A percentile compares a stretch with the other conserved stretches of the same genome.
phyloP scores from a whole-genome alignment of 2,888 invertebrate species.

The Lampropteryx suffumata region DNA sequence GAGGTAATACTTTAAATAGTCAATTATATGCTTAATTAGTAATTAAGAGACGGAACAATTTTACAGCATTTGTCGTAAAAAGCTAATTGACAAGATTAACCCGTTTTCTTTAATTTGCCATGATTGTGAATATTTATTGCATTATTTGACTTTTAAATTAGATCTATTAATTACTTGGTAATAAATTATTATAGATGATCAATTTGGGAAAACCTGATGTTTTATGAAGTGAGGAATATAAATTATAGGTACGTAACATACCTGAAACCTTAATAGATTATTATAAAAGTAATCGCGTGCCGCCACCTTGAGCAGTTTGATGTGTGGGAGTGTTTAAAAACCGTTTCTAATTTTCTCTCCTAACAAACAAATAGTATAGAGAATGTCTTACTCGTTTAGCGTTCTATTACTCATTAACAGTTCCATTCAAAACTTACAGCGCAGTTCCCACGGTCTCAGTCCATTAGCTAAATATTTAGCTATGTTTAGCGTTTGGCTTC shows the following conservation, averaged over 20 bases:
- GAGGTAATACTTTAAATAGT: conserved; percentile 22
- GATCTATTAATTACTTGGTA: conserved; percentile 28
- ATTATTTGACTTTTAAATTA: conserved; percentile 35
- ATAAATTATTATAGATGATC: conserved; percentile 10
- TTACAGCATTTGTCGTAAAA: conserved; percentile 34
- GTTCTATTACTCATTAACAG: conserved; percentile 32
- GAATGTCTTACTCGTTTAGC: conserved; percentile 27
- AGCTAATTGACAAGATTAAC: conserved; percentile 26
- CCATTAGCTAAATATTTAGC: conserved; percentile 42
- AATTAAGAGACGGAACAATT: conserved; percentile 26
- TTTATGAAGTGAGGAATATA: no score
- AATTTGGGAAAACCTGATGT: not conserved
- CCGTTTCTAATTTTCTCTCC: not conserved
- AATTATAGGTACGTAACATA: no score
- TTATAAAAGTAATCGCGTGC: no score
- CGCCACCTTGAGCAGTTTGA: not conserved
- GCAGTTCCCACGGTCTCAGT: conserved; percentile 37
- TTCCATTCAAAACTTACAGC: conserved; percentile 31
- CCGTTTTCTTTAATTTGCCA: conserved; percentile 30
- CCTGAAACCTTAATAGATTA: no score
- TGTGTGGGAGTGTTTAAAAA: not conserved
- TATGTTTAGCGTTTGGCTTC: conserved; percentile 32
- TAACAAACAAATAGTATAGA: conserved; percentile 6
- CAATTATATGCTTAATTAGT: conserved; percentile 28
- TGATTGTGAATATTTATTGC: conserved; percentile 28